phyloP scores from a whole-genome alignment of 1,140 invertebrate genomes.

The Zaprionus lachaisei region DNA sequence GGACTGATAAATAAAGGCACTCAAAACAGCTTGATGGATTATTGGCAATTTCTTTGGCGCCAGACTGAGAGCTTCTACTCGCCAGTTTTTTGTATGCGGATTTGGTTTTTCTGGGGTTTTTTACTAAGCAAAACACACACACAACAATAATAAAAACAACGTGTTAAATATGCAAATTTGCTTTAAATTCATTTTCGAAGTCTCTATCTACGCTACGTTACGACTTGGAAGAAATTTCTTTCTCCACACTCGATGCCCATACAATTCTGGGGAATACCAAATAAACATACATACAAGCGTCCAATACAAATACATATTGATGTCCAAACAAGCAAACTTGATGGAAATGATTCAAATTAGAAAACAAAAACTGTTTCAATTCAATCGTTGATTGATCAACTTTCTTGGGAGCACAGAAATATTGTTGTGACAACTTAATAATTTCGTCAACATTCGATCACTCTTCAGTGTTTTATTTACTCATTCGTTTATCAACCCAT shows the following conservation, averaged over 20 bases:
- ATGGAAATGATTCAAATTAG: neutral
- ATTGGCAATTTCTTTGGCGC: conserved; percentile 79
- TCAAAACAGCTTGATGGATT: conserved; percentile 67
- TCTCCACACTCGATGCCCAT: conserved; percentile 32
- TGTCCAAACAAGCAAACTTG: neutral
- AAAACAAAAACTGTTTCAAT: neutral
- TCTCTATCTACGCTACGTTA: conserved; percentile 40
- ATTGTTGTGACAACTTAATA: neutral
- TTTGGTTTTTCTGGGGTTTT: conserved; percentile 57
- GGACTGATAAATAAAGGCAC: conserved; percentile 39
- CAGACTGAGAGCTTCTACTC: conserved; percentile 59
- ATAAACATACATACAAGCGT: conserved; percentile 16
- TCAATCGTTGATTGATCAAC: neutral
- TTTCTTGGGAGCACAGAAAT: neutral
- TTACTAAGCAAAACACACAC: conserved; percentile 25
- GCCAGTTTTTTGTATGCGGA: conserved; percentile 49
- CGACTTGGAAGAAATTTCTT: conserved; percentile 67
- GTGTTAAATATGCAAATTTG: conserved; percentile 76
- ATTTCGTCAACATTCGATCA: neutral
- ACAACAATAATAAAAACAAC: conserved; percentile 40
- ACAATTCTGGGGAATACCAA: conserved; percentile 69
- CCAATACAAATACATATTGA: conserved; percentile 4
- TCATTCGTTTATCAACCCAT: neutral
- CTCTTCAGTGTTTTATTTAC: neutral
- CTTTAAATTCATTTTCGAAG: conserved; percentile 66